Evolutionary conservation across 2,888 invertebrate genomes (phyloP), one percentile per base, ranked within the genome.

Genomic region (Habrosyne pyritoides): DNA sequence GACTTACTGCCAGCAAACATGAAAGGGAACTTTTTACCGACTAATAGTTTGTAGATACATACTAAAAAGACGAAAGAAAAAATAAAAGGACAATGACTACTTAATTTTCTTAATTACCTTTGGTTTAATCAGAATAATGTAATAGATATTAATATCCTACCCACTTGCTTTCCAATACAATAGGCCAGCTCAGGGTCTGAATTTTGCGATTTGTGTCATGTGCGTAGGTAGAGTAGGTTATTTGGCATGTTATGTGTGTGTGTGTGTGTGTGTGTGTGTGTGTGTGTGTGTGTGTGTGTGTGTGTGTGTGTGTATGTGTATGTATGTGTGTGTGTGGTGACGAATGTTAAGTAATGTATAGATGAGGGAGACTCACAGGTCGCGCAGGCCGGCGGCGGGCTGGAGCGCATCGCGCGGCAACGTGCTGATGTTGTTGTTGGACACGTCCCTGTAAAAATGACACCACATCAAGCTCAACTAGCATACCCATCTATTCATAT

Each of bases 391-490:
- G 74, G 93, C 87, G 81, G 95, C 95, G 73, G 94, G 93, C 70
- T 91, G 93, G 84, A 97, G 94, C 72, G 96, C 95, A 83, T 94
- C 94, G 69, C 94, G 94, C 77, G 95, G 94, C 88, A 97, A 90
- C 81, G 93, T 86, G 66, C 95, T 96, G 81, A 97, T 95, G 88
- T 97, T 97, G 93, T 97, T 97, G 93, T 94, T 94, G 66, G 95
- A 95, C 84, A 97, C 93, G 88, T 97, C 97, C 81, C 97, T 97
- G 95, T 55, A 94, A 95, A 77, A 80, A 67, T 28, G n/a, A 53
- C 21, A 52, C 21, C 47, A 30, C 42, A 22, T 30, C 22, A 30
- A 22, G 12, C 33, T 21, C 21, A 10, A 47, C 22, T 12, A 12
- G 12, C 2, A 7, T 1, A 22, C 22, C 10, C 12, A 2, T 21